A percentile compares a stretch with the other conserved stretches of the same genome.
phyloP scores from a whole-genome alignment of 2,113 vertebrate genomes.

The Stigmatopora argus region DNA sequence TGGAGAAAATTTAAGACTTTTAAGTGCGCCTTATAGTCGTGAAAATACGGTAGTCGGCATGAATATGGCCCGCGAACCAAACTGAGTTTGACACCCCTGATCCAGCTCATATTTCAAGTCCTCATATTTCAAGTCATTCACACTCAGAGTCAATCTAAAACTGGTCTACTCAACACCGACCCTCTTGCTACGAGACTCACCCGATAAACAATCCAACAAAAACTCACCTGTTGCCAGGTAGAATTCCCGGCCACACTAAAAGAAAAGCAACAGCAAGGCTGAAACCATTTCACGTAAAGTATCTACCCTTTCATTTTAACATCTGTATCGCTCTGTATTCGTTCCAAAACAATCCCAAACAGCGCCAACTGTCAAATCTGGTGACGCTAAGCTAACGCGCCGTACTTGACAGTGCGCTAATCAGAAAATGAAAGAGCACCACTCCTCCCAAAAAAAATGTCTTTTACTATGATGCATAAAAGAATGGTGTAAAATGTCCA shows the following conservation, averaged over 20 bases:
- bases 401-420: background rate
- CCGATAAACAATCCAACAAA: background rate
- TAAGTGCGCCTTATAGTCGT: too few relatives aligned
- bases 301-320: background rate
- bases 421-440: slow-evolving; percentile 35
- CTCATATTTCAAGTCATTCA: too few relatives aligned
- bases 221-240: background rate
- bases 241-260: background rate
- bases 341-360: background rate
- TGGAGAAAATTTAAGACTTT: too few relatives aligned
- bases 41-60: too few relatives aligned
- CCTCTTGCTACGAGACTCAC: background rate
- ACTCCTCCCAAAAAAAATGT: slow-evolving; percentile 44
- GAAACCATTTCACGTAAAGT: background rate
- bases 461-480: slow-evolving; percentile 58
- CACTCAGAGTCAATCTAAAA: too few relatives aligned
- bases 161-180: background rate
- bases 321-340: background rate
- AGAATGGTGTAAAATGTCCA: slow-evolving; percentile 64
- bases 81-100: too few relatives aligned
- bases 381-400: background rate
- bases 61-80: too few relatives aligned
- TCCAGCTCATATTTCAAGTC: too few relatives aligned
- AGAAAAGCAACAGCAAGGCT: background rate
- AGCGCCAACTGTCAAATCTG: background rate